These are phyloP conservation scores for Crenuchus spilurus DNA, from an alignment of 2,797 vertebrate genomes.

Conservation along the genomic window DNA sequence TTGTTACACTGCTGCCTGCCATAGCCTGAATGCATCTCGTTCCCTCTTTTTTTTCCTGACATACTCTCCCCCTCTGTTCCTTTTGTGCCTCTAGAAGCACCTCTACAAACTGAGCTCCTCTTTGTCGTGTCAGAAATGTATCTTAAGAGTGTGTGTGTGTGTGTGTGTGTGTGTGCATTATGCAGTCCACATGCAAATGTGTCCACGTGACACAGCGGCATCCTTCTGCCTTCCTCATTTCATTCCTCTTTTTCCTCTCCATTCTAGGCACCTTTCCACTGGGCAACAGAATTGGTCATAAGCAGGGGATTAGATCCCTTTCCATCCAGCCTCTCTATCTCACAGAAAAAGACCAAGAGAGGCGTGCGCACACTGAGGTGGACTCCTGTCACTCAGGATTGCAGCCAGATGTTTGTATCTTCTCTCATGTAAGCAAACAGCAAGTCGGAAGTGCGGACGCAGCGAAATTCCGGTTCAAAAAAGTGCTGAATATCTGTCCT, in stretches of 20 bases:
- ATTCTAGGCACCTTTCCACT: slow-evolving; percentile 33
- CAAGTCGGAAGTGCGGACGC: slow-evolving; percentile 9
- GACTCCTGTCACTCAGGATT: slow-evolving; percentile 52
- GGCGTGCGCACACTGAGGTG: slow-evolving; percentile 24
- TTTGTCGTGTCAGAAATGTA: slow-evolving; percentile 13
- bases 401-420: slow-evolving; percentile 42
- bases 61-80: slow-evolving; percentile 1
- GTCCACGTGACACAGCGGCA: slow-evolving; percentile 31
- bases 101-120: slow-evolving; percentile 52
- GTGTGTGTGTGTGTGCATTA: slow-evolving; percentile 31
- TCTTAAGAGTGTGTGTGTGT: no score
- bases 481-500: slow-evolving; percentile 16
- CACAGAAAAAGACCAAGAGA: slow-evolving; percentile 19
- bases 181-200: slow-evolving; percentile 44
- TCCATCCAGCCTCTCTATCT: slow-evolving; percentile 30
- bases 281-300: slow-evolving; percentile 58
- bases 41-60: slow-evolving; percentile 26
- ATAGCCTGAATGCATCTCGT: slow-evolving; percentile 39
- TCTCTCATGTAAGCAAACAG: slow-evolving; percentile 18
- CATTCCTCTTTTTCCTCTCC: slow-evolving; percentile 1
- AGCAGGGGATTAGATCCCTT: slow-evolving; percentile 55
- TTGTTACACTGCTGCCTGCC: slow-evolving; percentile 54
- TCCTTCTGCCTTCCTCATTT: slow-evolving; percentile 8
- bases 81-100: slow-evolving; percentile 32
- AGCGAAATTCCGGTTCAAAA: slow-evolving; percentile 43